Conservation (phyloP, 1,140 invertebrate genomes). For the Callitettix versicolor region DNA sequence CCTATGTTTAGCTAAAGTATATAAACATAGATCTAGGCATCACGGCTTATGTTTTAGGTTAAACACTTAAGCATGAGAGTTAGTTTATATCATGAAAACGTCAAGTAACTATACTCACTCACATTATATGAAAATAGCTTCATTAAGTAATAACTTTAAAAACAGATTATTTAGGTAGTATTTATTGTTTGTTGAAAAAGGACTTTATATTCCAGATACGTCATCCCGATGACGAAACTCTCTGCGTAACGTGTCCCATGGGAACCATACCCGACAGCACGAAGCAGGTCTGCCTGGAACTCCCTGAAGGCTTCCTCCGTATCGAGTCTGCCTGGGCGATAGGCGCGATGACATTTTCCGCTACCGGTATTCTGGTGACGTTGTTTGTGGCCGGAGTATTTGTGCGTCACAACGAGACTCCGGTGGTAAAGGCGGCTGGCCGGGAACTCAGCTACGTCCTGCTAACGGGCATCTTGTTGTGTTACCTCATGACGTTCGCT, state of each 20-base stretch:
- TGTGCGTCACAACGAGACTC: slow-evolving; percentile 66
- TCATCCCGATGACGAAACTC: slow-evolving; percentile 61
- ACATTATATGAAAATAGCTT: too few relatives aligned
- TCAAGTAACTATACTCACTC: too few relatives aligned
- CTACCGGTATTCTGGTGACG: slow-evolving; percentile 63
- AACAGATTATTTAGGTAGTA: too few relatives aligned
- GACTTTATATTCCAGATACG: too few relatives aligned
- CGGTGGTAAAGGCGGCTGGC: slow-evolving; percentile 81
- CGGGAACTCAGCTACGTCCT: slow-evolving; percentile 81
- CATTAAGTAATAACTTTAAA: too few relatives aligned
- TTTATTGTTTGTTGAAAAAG: too few relatives aligned
- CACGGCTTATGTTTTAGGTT: too few relatives aligned
- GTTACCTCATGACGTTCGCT: slow-evolving; percentile 78
- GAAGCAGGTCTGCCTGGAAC: slow-evolving; percentile 61
- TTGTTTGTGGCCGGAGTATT: slow-evolving; percentile 55
- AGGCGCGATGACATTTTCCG: slow-evolving; percentile 28
- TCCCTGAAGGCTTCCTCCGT: slow-evolving; percentile 73
- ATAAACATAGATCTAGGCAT: too few relatives aligned
- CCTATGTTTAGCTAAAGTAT: too few relatives aligned
- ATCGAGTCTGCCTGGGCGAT: slow-evolving; percentile 78
- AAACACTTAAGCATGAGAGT: too few relatives aligned
- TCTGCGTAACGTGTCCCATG: slow-evolving; percentile 63
- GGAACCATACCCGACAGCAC: slow-evolving; percentile 69
- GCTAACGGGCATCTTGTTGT: slow-evolving; percentile 73
- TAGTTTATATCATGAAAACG: too few relatives aligned